These are phyloP conservation scores for Bombus confusus DNA, from an alignment of 1,140 invertebrate species.

Conservation along the genomic window DNA sequence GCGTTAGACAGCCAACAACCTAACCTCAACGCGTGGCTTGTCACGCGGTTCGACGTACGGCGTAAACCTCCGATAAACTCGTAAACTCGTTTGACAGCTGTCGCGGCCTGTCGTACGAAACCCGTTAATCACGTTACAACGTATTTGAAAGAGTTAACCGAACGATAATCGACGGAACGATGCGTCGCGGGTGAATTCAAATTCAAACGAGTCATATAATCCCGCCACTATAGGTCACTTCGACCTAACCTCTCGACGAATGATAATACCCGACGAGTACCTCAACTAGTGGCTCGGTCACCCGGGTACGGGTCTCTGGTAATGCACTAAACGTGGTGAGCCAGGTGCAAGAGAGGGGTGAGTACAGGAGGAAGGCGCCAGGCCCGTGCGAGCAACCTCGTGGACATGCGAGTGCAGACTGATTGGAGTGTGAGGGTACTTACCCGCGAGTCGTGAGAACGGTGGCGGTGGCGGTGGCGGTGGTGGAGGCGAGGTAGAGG, in stretches of 20 bases:
- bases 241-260: conserved; percentile 76
- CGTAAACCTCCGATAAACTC: background rate
- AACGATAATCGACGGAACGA: background rate
- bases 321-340: conserved; percentile 66
- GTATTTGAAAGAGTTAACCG: background rate
- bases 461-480: conserved; percentile 67
- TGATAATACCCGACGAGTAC: conserved; percentile 62
- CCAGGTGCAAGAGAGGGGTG: conserved; percentile 66
- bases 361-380: conserved; percentile 75
- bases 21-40: conserved; percentile 70
- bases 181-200: conserved; percentile 51
- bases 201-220: conserved; percentile 67
- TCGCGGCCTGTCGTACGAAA: too few species aligned
- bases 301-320: conserved; percentile 49
- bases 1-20: conserved; percentile 64
- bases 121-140: background rate
- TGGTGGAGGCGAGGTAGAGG: conserved; percentile 68
- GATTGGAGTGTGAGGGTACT: conserved; percentile 81
- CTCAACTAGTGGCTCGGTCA: conserved; percentile 64
- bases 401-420: conserved; percentile 82
- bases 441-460: conserved; percentile 77
- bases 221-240: conserved; percentile 67
- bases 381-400: conserved; percentile 78
- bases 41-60: conserved; percentile 14
- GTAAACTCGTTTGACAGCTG: conserved; percentile 20